Evolutionary conservation across 2,888 invertebrate species (phyloP).

Genomic region (Archips xylosteana): DNA sequence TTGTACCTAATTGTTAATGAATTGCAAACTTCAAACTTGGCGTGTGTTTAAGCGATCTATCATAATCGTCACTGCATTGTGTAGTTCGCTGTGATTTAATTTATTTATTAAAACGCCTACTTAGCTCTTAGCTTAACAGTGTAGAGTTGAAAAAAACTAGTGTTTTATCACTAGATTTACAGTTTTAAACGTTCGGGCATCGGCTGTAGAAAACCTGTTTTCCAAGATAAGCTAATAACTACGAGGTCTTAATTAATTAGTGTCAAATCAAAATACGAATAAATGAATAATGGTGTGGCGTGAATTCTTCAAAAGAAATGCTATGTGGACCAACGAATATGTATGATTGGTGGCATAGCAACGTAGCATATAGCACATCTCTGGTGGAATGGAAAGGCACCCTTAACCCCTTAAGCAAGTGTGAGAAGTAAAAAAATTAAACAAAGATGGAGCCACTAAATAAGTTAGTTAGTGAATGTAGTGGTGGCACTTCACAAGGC

Average conservation of each 20-base stretch:
- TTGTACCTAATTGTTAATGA: conserved; percentile 5
- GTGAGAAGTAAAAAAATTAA: no score
- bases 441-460: no score
- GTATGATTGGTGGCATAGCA: no score
- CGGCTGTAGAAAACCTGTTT: neutral
- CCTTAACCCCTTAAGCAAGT: no score
- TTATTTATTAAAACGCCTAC: neutral
- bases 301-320: no score
- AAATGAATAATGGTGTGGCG: neutral
- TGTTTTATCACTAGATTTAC: neutral
- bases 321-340: no score
- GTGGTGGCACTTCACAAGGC: no score
- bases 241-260: neutral
- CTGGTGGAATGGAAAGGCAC: no score
- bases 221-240: neutral
- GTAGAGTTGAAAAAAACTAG: neutral
- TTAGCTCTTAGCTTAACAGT: neutral
- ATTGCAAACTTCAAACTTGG: neutral
- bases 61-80: neutral
- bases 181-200: neutral
- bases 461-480: no score
- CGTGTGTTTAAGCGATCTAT: conserved; percentile 6
- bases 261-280: neutral
- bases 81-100: neutral
- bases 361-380: no score